Evolutionary conservation across 2,888 invertebrate genomes (phyloP).

Genomic region (Dioctria linearis): DNA sequence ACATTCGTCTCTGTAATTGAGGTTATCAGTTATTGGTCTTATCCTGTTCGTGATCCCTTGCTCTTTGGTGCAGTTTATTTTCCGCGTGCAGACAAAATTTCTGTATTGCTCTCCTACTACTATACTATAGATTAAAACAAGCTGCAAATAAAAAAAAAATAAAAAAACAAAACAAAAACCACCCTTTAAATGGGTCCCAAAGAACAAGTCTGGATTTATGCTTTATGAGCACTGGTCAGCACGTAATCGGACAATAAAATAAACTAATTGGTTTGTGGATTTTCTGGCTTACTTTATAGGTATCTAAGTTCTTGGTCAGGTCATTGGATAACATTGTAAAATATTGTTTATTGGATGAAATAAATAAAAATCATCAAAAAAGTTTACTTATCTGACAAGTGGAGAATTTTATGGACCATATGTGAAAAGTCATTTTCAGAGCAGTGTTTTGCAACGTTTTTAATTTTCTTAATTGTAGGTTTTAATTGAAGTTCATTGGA

Average conservation of each 20-base stretch:
- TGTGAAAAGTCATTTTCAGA: too few relatives aligned
- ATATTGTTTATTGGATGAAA: too few relatives aligned
- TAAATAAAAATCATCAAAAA: too few relatives aligned
- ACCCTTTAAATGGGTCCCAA: slow-evolving; percentile 37
- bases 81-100: slow-evolving; percentile 37
- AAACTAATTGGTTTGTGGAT: slow-evolving; percentile 34
- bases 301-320: not conserved
- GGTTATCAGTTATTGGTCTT: slow-evolving; percentile 52
- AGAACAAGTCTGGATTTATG: slow-evolving; percentile 36
- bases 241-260: slow-evolving; percentile 48
- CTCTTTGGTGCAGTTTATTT: slow-evolving; percentile 46
- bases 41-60: slow-evolving; percentile 43
- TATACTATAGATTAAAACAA: slow-evolving; percentile 19
- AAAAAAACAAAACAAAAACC: not conserved
- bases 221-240: slow-evolving; percentile 41
- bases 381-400: too few relatives aligned
- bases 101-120: slow-evolving; percentile 10
- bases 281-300: not conserved
- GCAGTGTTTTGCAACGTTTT: too few relatives aligned
- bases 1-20: slow-evolving; percentile 53
- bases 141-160: not conserved
- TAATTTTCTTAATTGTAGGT: too few relatives aligned
- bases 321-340: too few relatives aligned
- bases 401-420: too few relatives aligned
- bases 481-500: too few relatives aligned